Evolutionary conservation across 2,888 invertebrate species (phyloP).

Genomic region (Argyra leucocephala): DNA sequence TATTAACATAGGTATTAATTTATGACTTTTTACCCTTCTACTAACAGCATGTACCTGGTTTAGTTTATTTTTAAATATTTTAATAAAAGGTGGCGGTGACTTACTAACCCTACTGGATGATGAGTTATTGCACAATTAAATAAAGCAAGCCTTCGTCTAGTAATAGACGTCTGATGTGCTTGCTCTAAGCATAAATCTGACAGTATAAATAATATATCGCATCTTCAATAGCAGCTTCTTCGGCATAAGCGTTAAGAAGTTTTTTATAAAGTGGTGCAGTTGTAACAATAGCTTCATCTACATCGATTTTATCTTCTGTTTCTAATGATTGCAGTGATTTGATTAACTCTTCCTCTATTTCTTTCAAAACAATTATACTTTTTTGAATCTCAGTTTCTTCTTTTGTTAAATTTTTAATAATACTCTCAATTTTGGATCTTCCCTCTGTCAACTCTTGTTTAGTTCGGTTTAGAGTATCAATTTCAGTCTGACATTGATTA

Average conservation of each 20-base stretch:
- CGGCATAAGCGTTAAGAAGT: conserved; percentile 86
- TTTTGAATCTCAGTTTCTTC: conserved; percentile 73
- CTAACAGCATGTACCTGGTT: too few species aligned
- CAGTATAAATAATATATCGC: conserved; percentile 96
- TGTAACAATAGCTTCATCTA: conserved; percentile 94
- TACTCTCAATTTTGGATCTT: conserved; percentile 68
- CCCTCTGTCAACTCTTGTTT: conserved; percentile 80
- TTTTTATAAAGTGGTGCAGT: conserved; percentile 91
- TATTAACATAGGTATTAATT: too few species aligned
- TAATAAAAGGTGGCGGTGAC: too few species aligned
- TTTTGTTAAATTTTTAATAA: conserved; percentile 64
- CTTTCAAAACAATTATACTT: conserved; percentile 71
- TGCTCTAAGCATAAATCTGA: too few species aligned
- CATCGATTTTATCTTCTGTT: conserved; percentile 73
- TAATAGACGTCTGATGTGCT: too few species aligned
- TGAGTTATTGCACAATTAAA: too few species aligned
- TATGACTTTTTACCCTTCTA: too few species aligned
- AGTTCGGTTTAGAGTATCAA: conserved; percentile 78
- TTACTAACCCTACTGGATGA: too few species aligned
- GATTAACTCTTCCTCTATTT: conserved; percentile 79
- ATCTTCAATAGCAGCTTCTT: conserved; percentile 97
- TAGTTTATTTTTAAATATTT: too few species aligned
- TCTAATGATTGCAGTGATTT: conserved; percentile 66
- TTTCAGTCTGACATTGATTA: conserved; percentile 82
- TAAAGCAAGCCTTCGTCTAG: too few species aligned